Evolutionary conservation across 2,113 vertebrate genomes (phyloP), one percentile per base, ranked within the genome.

Genomic region (Megaceryle maxima): DNA sequence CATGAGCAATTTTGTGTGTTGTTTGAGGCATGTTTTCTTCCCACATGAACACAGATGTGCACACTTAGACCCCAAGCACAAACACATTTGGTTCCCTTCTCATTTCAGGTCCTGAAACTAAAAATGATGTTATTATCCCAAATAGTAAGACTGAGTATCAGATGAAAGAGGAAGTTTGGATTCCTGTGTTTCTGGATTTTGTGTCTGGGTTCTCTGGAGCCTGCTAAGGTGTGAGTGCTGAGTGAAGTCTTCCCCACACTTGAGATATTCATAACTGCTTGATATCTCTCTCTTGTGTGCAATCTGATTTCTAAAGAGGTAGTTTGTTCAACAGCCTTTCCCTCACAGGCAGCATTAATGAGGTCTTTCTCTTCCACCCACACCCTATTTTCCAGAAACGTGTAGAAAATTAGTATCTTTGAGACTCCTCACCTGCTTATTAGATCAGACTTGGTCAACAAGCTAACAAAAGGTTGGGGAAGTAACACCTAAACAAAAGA

Each of bases 301-400:
- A 88, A 16, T 83, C 86, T 92, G 83, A 16, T 86, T 93, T 83
- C 83, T 74, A 16, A 87, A 86, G 37, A 74, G 64, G 72, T 73
- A 19, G 83, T 81, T 83, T 92, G 31, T 79, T 90, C 46, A 10
- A 41, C 83, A 93, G 41, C 68, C 67, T 90, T 87, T 83, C 64
- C 43, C 73, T 76, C 46, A 39, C 68, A 81, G 80, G n/a, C 88
- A 86, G 56, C 51, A 29, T 81, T 92, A 93, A 88, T 82, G 62
- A 95, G 43, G 70, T 72, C 76, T 91, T 87, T 93, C 35, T 95
- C 62, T 73, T 83, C 88, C 66, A 87, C 91, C 68, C 68, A 92
- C 86, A 51, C 13, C 16, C 20, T 88, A 8, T 91, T 92, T 95
- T 83, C 76, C 2, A 25, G 91, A 90, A 94, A 77, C 2, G 1